Evolutionary conservation across 2,888 invertebrate genomes (phyloP), one percentile per base, ranked within the genome.

Genomic region (Scelioninae gen. 1): DNA sequence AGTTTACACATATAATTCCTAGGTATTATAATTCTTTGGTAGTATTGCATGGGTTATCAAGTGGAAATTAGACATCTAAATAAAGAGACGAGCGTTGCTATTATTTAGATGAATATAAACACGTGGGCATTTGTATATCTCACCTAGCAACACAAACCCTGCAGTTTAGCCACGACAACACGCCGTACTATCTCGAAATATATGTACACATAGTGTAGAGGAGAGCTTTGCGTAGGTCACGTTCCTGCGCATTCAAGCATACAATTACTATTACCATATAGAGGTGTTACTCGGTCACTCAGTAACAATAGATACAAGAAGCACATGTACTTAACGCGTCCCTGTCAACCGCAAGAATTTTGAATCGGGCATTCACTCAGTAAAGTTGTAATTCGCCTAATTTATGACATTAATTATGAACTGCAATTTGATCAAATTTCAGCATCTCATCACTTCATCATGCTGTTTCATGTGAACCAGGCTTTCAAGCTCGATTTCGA

Each of bases 221-320:
- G 56, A 69, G 47, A 68, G 78, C 60, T 65, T 83, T 55, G 71
- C 71, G 63, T 62, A 53, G 66, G 71, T 79, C 79, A 76, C 75
- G 75, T 76, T 79, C 66, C 75, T 76, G 76, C 65, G 72, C 75
- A 79, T 79, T 56, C 72, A 71, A 62, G 76, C 72, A 38, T 79
- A 75, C 79, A 71, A 83, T 80, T 83, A 74, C 79, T 80, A 68
- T 83, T 76, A 68, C 76, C 72, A 76, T 80, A 77, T 49, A 68
- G 68, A 71, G 75, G 68, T 83, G 69, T 83, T 83, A 83, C 71
- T 72, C 74, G 68, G 77, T 83, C 75, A 66, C 68, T 58, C 72
- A 58, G 66, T 63, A 76, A 79, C 83, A 66, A 75, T 62, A 55
- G 66, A 38, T 65, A 53, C 34, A 62, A 76, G 68, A 77, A 77